Percentiles rank a stretch among this genome's conserved stretches.
Evolutionary conservation across 2,888 invertebrate species (phyloP).

Genomic region (Zygogramma bicolorata): DNA sequence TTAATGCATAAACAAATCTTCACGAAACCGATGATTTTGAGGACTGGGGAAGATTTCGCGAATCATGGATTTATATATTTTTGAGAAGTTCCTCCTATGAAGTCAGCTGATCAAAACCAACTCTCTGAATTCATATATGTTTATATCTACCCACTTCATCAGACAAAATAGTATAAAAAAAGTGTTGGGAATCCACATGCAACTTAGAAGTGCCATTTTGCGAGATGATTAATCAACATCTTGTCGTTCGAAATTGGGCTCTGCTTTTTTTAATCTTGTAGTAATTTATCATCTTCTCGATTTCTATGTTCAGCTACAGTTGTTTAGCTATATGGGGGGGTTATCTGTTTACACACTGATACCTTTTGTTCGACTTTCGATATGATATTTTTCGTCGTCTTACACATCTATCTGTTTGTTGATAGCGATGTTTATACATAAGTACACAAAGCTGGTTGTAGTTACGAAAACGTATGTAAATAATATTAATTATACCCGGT

Average conservation of each 20-base stretch:
- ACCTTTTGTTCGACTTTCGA: not conserved
- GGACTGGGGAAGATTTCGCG: too few relatives aligned
- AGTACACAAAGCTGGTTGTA: not conserved
- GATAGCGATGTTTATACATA: not conserved
- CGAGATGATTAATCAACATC: not conserved
- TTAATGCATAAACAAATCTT: not conserved
- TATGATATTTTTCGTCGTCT: not conserved
- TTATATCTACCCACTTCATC: not conserved
- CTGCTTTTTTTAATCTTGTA: conserved; percentile 5
- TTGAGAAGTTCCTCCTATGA: too few relatives aligned
- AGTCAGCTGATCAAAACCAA: too few relatives aligned
- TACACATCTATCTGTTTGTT: too few relatives aligned
- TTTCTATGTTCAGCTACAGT: not conserved
- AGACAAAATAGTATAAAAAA: not conserved
- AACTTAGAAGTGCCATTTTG: not conserved
- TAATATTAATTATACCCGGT: too few relatives aligned
- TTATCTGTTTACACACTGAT: not conserved
- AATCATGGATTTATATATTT: too few relatives aligned
- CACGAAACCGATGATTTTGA: not conserved
- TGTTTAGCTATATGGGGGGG: not conserved
- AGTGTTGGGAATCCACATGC: not conserved
- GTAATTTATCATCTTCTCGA: not conserved
- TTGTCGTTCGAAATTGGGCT: conserved; percentile 5
- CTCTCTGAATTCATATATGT: not conserved
- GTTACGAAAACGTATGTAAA: too few relatives aligned